Evolutionary conservation across 2,888 invertebrate genomes (phyloP), one percentile per base, ranked within the genome.

Genomic region (Norana najaformis): DNA sequence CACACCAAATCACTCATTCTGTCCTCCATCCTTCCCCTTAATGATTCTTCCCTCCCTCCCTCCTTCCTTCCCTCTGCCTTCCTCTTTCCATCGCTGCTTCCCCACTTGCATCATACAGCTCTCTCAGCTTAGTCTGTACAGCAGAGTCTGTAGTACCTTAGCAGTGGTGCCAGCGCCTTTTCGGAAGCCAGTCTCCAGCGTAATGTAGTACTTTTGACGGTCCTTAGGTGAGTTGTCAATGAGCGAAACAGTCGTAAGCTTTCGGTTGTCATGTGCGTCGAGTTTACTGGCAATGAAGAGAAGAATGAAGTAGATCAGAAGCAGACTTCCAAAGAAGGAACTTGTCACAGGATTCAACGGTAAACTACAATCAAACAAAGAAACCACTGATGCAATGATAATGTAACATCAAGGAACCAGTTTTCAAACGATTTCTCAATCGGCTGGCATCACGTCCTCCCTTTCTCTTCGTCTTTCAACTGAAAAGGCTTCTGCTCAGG

Each of bases 141-240:
- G n/a, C n/a, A n/a, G n/a, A n/a, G n/a, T n/a, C n/a, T n/a, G n/a
- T n/a, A n/a, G 89, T 90, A 95, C 95, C 93, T 94, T 94, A 11
- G 95, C 94, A 47, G 95, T 94, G 20, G 95, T 95, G 37, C 95
- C 95, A 34, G 95, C 94, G 34, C 93, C 93, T 90, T 92, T 92
- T 82, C 93, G 92, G 91, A 93, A 93, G 30, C 95, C 95, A 3
- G 95, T 95, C 92, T 94, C 91, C 88, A 95, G 91, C 83, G 93
- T 93, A 83, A 95, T 92, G 90, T 94, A 93, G 92, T 95, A 95
- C 37, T 93, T 93, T 92, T 95, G 94, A 88, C 93, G 92, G 92
- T 94, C 94, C 69, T 91, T 92, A 88, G 92, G 90, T 13, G 92
- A 91, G 92, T 95, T 95, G 92, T 95, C 95, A 36, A 93, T 92